These are phyloP conservation scores for Pyxicephalus adspersus DNA, from an alignment of 2,113 vertebrate genomes.

Conservation along the genomic window DNA sequence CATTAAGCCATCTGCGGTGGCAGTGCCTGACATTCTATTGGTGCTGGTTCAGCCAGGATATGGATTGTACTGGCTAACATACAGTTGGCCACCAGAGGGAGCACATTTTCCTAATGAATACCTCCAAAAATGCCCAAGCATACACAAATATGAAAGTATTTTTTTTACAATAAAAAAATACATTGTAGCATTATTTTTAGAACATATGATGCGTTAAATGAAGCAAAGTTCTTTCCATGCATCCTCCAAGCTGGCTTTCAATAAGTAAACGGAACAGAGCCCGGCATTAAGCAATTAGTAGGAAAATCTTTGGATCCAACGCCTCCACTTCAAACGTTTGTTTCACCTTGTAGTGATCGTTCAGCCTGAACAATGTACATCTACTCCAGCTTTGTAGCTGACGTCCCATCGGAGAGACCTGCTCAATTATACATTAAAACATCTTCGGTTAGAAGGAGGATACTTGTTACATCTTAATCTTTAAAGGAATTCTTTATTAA, in stretches of 20 bases:
- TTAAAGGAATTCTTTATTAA: neutral
- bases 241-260: neutral
- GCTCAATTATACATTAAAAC: slow-evolving; percentile 35
- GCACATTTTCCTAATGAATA: too few species aligned
- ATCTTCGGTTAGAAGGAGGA: slow-evolving; percentile 12
- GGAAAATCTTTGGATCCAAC: neutral
- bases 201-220: too few species aligned
- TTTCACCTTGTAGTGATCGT: neutral
- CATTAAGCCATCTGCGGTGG: too few species aligned
- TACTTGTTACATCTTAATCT: slow-evolving; percentile 25
- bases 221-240: too few species aligned
- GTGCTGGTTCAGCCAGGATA: too few species aligned
- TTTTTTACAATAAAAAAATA: too few species aligned
- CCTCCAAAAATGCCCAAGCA: too few species aligned
- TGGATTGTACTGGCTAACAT: too few species aligned
- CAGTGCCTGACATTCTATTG: too few species aligned
- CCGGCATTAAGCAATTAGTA: slow-evolving; percentile 8
- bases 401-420: neutral
- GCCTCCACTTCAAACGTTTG: neutral
- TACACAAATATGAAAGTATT: too few species aligned
- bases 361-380: slow-evolving; percentile 20
- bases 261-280: neutral
- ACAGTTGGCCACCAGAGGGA: too few species aligned
- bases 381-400: slow-evolving; percentile 26
- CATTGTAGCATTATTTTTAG: too few species aligned